A percentile compares a stretch with the other conserved stretches of the same genome.
phyloP scores from a whole-genome alignment of 2,113 vertebrate species.

The Stigmatopora argus region DNA sequence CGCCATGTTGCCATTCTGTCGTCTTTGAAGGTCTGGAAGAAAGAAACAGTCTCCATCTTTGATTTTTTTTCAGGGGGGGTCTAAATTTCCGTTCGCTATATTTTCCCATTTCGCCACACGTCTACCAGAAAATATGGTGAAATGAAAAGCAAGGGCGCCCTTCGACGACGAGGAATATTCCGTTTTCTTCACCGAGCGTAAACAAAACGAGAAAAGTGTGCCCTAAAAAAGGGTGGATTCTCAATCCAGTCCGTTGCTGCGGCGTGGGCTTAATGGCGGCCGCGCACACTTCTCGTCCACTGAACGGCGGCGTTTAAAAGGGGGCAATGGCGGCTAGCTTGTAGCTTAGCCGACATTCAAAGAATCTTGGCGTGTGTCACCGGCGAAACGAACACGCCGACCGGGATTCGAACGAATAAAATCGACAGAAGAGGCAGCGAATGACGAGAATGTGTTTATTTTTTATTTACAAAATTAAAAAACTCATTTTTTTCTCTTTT shows the following conservation, averaged over 20 bases:
- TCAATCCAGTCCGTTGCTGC: conserved; percentile 60
- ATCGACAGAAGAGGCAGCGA: neutral
- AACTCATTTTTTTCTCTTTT: conserved; percentile 23
- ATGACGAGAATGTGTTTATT: neutral
- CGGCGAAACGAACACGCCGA: conserved; percentile 32
- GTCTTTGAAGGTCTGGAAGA: conserved; percentile 74
- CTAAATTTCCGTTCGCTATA: conserved; percentile 70
- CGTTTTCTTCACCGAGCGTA: conserved; percentile 46
- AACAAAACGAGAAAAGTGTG: conserved; percentile 18
- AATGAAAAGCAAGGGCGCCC: conserved; percentile 36
- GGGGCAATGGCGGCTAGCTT: conserved; percentile 61
- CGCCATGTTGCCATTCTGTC: conserved; percentile 79
- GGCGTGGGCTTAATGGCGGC: conserved; percentile 65
- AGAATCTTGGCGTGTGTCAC: conserved; percentile 63
- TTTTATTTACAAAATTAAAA: neutral
- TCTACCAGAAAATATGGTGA: conserved; percentile 49
- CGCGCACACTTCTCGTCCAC: conserved; percentile 50
- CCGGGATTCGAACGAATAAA: neutral
- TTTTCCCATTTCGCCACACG: conserved; percentile 57
- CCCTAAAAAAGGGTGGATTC: conserved; percentile 51
- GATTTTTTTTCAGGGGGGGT: conserved; percentile 55
- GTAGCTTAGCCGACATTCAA: conserved; percentile 45
- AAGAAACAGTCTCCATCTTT: conserved; percentile 77
- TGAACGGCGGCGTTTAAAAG: conserved; percentile 67
- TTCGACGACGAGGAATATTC: conserved; percentile 55